These are phyloP conservation scores for Pterostichus madidus DNA, from an alignment of 2,888 invertebrate genomes.

Conservation along the genomic window DNA sequence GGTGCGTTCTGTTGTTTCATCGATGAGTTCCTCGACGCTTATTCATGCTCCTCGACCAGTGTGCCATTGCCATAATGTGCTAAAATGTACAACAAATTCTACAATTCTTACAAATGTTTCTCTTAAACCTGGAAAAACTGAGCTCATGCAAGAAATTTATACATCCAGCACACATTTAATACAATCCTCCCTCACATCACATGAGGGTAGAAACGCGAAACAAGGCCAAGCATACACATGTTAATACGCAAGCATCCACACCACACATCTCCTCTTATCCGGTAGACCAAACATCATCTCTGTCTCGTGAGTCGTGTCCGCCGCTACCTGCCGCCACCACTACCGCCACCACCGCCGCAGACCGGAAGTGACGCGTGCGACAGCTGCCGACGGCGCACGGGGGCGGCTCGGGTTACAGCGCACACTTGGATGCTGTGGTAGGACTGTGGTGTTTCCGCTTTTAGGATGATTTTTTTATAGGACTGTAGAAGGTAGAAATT, in stretches of 20 bases:
- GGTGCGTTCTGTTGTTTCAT: too few relatives aligned
- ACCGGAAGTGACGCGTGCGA: slow-evolving; percentile 65
- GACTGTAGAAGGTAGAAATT: slow-evolving; percentile 12
- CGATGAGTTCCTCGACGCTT: too few relatives aligned
- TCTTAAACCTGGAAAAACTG: too few relatives aligned
- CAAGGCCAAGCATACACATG: slow-evolving; percentile 32
- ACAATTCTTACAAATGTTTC: too few relatives aligned
- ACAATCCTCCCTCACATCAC: not conserved
- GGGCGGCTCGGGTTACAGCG: slow-evolving; percentile 60
- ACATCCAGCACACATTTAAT: not conserved
- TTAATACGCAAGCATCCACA: not conserved
- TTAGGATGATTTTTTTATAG: not conserved
- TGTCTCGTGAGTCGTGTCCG: slow-evolving; percentile 9
- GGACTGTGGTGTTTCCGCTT: slow-evolving; percentile 33
- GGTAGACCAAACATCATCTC: slow-evolving; percentile 25
- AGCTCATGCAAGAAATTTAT: too few relatives aligned
- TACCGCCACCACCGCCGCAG: slow-evolving; percentile 21
- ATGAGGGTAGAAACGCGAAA: slow-evolving; percentile 3
- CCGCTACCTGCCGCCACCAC: slow-evolving; percentile 37
- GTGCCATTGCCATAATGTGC: too few relatives aligned
- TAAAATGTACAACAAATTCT: too few relatives aligned
- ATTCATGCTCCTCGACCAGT: too few relatives aligned
- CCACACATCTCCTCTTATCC: slow-evolving; percentile 36
- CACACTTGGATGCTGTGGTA: slow-evolving; percentile 35
- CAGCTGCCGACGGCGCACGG: slow-evolving; percentile 60